Evolutionary conservation across 1,140 invertebrate genomes (phyloP).

Genomic region (Ostrea denselamellosa): DNA sequence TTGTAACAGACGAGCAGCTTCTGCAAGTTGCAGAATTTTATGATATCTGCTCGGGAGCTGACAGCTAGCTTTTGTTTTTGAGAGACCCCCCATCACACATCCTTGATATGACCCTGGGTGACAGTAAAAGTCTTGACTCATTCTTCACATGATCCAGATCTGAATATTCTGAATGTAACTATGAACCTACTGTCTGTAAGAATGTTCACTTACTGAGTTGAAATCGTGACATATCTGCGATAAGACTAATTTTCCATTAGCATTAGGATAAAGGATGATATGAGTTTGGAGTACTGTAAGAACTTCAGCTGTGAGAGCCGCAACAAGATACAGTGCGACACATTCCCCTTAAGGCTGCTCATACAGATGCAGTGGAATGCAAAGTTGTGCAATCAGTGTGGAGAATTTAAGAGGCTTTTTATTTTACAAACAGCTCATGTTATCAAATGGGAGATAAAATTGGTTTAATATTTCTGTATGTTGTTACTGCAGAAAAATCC

Average conservation of each 20-base stretch:
- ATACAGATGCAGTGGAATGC: slow-evolving; percentile 27
- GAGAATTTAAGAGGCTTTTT: slow-evolving; percentile 17
- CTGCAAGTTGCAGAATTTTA: neutral
- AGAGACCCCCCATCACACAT: neutral
- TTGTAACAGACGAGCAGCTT: too few species aligned
- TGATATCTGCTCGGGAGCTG: neutral
- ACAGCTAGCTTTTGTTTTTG: neutral
- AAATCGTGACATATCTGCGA: slow-evolving; percentile 21
- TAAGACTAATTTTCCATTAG: slow-evolving; percentile 38
- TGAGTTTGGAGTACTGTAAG: neutral
- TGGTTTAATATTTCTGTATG: neutral
- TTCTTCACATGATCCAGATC: neutral
- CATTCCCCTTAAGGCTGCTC: slow-evolving; percentile 18
- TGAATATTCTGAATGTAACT: neutral
- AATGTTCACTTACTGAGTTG: slow-evolving; percentile 15
- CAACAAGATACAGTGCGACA: neutral
- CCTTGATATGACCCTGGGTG: neutral
- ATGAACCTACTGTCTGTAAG: slow-evolving; percentile 16
- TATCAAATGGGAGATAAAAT: slow-evolving; percentile 7
- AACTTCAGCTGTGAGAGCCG: neutral
- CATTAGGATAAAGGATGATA: neutral
- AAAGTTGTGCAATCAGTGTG: neutral
- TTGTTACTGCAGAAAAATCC: neutral
- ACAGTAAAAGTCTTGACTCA: slow-evolving; percentile 1
- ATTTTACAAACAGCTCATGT: neutral